Conservation (phyloP, 2,113 vertebrate genomes). For the Saccopteryx leptura region DNA sequence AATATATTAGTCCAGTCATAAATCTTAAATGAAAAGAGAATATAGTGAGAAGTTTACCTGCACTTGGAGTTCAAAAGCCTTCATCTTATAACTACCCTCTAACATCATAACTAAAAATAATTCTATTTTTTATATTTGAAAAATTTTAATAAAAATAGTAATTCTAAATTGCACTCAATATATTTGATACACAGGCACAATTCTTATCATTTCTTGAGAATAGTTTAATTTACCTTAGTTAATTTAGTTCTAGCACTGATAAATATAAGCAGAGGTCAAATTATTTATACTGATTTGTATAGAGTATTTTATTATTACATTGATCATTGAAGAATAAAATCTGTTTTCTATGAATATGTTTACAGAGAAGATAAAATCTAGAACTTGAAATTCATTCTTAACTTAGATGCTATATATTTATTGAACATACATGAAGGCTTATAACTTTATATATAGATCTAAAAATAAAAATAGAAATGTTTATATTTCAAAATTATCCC, state of each 20-base stretch:
- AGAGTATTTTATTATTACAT: background rate
- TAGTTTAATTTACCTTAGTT: background rate
- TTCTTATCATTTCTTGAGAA: background rate
- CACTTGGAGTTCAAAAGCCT: background rate
- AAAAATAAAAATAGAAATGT: background rate
- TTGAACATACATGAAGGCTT: background rate
- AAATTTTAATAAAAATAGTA: background rate
- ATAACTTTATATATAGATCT: background rate
- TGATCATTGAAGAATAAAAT: background rate
- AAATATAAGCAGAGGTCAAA: background rate
- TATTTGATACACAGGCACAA: background rate
- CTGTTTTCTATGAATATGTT: background rate
- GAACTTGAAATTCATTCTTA: background rate
- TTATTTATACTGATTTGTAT: background rate
- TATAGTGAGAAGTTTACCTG: constrained; percentile 49
- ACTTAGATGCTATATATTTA: background rate
- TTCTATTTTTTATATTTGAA: background rate
- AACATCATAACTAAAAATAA: constrained; percentile 22
- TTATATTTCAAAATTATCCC: background rate
- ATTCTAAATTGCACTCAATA: background rate
- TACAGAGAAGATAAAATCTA: background rate
- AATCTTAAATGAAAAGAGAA: constrained; percentile 66
- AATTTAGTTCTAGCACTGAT: background rate
- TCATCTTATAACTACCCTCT: background rate
- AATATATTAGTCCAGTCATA: background rate